Conservation (phyloP, 2,113 vertebrate genomes). For the Alosa alosa region DNA sequence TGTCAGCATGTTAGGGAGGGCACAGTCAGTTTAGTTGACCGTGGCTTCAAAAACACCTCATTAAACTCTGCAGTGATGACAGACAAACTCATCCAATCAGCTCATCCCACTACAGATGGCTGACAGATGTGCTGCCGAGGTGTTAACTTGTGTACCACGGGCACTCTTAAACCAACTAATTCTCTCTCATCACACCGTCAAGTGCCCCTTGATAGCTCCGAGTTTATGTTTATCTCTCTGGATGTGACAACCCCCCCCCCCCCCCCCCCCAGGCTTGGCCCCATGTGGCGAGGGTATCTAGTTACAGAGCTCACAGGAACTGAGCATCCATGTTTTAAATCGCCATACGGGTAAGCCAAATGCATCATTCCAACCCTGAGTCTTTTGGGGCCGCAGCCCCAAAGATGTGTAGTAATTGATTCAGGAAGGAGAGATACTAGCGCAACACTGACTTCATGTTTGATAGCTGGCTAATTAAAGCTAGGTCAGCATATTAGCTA, state of each 20-base stretch:
- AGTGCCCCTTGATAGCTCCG: neutral
- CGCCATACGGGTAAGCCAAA: neutral
- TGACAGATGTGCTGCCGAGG: slow-evolving; percentile 4
- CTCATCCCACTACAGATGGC: neutral
- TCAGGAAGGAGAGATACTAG: slow-evolving; percentile 3
- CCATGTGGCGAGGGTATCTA: neutral
- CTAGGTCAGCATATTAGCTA: slow-evolving; percentile 56
- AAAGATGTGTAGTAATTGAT: slow-evolving; percentile 12
- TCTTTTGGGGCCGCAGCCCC: neutral
- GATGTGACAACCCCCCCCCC: neutral
- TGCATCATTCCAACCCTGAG: neutral
- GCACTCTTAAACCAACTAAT: neutral
- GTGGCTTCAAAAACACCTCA: neutral
- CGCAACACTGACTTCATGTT: slow-evolving; percentile 3
- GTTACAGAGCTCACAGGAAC: neutral
- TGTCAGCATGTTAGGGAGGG: neutral
- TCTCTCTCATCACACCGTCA: neutral
- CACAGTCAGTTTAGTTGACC: neutral
- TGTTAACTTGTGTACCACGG: neutral
- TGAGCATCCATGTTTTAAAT: neutral
- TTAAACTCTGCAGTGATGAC: neutral
- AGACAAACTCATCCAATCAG: neutral
- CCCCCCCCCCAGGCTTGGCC: too few species aligned
- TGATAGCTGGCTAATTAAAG: slow-evolving; percentile 58
- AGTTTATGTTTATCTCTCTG: neutral